A percentile compares a stretch with the other conserved stretches of the same genome.
These are phyloP conservation scores for Nyctereutes procyonoides DNA, from an alignment of 2,113 vertebrate species.

Conservation along the genomic window DNA sequence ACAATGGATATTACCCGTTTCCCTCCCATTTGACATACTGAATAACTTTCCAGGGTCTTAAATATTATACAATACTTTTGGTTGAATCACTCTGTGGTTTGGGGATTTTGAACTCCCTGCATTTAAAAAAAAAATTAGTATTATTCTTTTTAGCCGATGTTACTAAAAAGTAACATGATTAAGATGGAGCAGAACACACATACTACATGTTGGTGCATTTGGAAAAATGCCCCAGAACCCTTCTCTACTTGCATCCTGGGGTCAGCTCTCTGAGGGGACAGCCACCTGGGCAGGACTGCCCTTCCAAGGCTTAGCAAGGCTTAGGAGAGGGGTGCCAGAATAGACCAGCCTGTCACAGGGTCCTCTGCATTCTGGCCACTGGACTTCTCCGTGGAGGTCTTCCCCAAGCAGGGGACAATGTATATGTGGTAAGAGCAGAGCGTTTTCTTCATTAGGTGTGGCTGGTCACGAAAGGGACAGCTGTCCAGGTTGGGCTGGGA, in stretches of 20 bases:
- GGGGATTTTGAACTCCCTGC: background rate
- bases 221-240: background rate
- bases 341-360: background rate
- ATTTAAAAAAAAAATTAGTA: background rate
- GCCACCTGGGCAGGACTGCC: background rate
- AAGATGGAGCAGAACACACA: background rate
- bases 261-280: background rate
- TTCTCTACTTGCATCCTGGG: background rate
- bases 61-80: constrained; percentile 5
- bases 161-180: background rate
- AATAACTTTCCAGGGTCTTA: constrained; percentile 11
- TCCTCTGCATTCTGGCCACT: constrained; percentile 58
- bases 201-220: background rate
- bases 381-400: constrained; percentile 40
- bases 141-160: background rate
- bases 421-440: constrained; percentile 80
- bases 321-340: background rate
- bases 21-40: background rate
- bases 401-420: constrained; percentile 75
- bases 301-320: background rate
- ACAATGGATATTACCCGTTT: background rate
- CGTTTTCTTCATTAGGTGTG: constrained; percentile 22
- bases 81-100: background rate
- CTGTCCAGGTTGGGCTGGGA: constrained; percentile 60
- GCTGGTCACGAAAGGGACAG: constrained; percentile 76